phyloP scores from a whole-genome alignment of 2,888 invertebrate species.

The Monochamus alternatus region DNA sequence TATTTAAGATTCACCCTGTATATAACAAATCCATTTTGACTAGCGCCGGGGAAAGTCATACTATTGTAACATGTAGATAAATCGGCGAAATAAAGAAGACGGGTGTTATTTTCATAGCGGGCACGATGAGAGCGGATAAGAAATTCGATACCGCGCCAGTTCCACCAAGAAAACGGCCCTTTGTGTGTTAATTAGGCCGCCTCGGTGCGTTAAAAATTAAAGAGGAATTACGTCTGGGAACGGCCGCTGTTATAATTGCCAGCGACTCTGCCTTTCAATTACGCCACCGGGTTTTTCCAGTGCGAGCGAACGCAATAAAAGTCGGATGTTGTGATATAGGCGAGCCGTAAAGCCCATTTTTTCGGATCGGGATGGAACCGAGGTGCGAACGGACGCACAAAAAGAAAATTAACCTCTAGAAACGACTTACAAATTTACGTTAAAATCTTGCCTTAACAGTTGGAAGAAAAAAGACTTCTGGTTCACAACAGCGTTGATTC shows the following conservation, averaged over 20 bases:
- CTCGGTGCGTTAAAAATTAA: constrained; percentile 57
- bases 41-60: too few relatives aligned
- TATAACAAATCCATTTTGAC: too few relatives aligned
- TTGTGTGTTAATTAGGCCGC: constrained; percentile 56
- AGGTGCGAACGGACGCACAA: too few relatives aligned
- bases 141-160: constrained; percentile 23
- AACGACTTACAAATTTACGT: too few relatives aligned
- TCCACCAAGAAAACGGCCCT: constrained; percentile 41
- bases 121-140: constrained; percentile 16
- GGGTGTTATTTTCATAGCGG: neutral
- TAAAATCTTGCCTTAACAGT: too few relatives aligned
- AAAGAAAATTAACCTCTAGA: too few relatives aligned
- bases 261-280: constrained; percentile 47
- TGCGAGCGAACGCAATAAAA: constrained; percentile 26
- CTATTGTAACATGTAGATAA: too few relatives aligned
- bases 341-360: too few relatives aligned
- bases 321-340: neutral
- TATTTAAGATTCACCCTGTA: too few relatives aligned
- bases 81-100: neutral
- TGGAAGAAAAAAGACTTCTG: too few relatives aligned
- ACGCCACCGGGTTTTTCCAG: constrained; percentile 44
- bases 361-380: too few relatives aligned
- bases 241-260: constrained; percentile 50
- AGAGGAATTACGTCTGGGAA: constrained; percentile 51
- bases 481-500: too few relatives aligned